Evolutionary conservation across 2,797 vertebrate species (phyloP).

Genomic region (Menidia menidia): DNA sequence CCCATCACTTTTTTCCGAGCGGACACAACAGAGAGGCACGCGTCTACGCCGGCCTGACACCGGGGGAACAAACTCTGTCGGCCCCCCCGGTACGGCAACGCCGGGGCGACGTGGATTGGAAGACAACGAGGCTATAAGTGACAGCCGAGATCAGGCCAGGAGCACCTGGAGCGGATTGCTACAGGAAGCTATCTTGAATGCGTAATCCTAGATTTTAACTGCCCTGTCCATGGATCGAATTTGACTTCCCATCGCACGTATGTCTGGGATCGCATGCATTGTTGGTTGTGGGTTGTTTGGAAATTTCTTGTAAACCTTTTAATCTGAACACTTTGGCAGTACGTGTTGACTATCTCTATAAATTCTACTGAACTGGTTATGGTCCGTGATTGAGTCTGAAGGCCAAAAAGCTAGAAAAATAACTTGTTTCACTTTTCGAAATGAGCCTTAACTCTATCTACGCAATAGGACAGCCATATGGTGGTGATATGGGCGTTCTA

Average conservation of each 20-base stretch:
- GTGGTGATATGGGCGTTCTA: no score
- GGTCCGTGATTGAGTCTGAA: no score
- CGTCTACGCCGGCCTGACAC: constrained; percentile 27
- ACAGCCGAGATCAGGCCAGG: background rate
- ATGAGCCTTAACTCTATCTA: background rate
- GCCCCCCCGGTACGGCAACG: background rate
- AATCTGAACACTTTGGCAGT: no score
- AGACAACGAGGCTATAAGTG: background rate
- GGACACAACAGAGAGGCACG: constrained; percentile 63
- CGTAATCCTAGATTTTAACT: background rate
- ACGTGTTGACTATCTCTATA: no score
- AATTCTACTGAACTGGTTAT: no score
- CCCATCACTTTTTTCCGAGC: constrained; percentile 57
- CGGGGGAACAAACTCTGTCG: constrained; percentile 16
- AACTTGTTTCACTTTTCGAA: background rate
- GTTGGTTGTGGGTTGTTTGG: no score
- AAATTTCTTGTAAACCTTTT: no score
- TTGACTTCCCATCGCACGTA: no score
- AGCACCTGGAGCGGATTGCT: background rate
- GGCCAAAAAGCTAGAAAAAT: no score
- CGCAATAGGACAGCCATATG: background rate
- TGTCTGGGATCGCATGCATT: no score
- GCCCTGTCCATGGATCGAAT: background rate
- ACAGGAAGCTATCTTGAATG: background rate
- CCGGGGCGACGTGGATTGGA: constrained; percentile 5